A percentile compares a stretch with the other conserved stretches of the same genome.
These are phyloP conservation scores for Drosophila infuscata DNA, from an alignment of 2,888 invertebrate species.

Conservation along the genomic window DNA sequence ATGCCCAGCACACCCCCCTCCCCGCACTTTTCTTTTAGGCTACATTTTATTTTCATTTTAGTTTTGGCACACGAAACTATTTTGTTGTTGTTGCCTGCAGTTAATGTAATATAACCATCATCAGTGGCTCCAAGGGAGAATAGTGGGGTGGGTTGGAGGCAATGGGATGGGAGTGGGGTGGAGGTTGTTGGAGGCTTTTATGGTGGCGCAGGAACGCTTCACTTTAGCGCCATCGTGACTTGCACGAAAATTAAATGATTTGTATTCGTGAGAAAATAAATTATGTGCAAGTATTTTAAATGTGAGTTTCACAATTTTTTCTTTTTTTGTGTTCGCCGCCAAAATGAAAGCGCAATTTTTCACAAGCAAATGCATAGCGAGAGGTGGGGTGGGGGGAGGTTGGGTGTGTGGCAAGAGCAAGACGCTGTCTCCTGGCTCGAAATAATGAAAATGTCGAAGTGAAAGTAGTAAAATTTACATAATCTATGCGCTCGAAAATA, in stretches of 20 bases:
- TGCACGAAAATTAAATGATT: slow-evolving; percentile 80
- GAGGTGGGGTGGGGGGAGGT: background rate
- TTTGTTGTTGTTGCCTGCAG: slow-evolving; percentile 62
- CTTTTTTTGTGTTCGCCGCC: background rate
- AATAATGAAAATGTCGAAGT: slow-evolving; percentile 81
- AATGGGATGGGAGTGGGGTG: too few species aligned
- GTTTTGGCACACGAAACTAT: slow-evolving; percentile 73
- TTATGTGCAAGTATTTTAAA: slow-evolving; percentile 81
- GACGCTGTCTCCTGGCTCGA: slow-evolving; percentile 52
- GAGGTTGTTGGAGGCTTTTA: slow-evolving; percentile 48
- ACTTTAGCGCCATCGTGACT: slow-evolving; percentile 68
- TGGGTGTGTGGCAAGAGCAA: background rate
- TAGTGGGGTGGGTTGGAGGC: background rate
- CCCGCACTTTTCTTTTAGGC: slow-evolving; percentile 51
- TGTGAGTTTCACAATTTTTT: slow-evolving; percentile 60
- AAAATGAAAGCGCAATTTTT: slow-evolving; percentile 77
- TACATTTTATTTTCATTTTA: slow-evolving; percentile 76
- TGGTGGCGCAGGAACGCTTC: slow-evolving; percentile 75
- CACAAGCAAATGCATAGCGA: slow-evolving; percentile 30
- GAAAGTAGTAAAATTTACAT: slow-evolving; percentile 81
- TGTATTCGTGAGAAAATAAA: slow-evolving; percentile 78
- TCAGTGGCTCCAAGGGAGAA: slow-evolving; percentile 42
- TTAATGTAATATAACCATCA: slow-evolving; percentile 78
- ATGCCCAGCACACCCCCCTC: too few species aligned
- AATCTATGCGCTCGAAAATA: slow-evolving; percentile 79